Evolutionary conservation across 2,888 invertebrate species (phyloP).

Genomic region (Temnothorax unifasciatus): DNA sequence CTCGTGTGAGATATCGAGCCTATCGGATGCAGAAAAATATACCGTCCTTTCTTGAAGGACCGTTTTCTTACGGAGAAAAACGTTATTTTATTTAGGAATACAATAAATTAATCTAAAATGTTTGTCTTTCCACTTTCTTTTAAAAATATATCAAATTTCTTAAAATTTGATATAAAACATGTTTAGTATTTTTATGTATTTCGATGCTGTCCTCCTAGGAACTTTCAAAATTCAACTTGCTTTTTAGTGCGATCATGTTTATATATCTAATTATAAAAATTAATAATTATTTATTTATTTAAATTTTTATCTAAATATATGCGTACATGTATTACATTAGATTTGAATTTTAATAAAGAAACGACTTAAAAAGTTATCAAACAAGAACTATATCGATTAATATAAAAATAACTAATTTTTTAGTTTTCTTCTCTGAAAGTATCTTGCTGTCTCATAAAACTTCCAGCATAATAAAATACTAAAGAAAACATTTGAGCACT

Average conservation of each 20-base stretch:
- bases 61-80: neutral
- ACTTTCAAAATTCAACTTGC: neutral
- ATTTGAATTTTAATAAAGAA: conserved; percentile 4
- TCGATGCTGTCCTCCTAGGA: neutral
- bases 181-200: neutral
- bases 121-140: neutral
- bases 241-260: neutral
- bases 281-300: neutral
- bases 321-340: neutral
- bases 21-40: neutral
- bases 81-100: neutral
- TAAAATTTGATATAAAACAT: neutral
- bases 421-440: neutral
- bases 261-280: neutral
- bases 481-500: neutral
- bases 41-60: neutral
- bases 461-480: conserved; percentile 6
- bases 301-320: neutral
- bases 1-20: conserved; percentile 17
- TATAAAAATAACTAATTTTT: conserved; percentile 1
- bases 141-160: neutral
- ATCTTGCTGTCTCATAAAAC: neutral
- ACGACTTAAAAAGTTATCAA: neutral
- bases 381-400: neutral
- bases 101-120: neutral